phyloP scores from a whole-genome alignment of 2,113 vertebrate species.

The Vulpes vulpes region DNA sequence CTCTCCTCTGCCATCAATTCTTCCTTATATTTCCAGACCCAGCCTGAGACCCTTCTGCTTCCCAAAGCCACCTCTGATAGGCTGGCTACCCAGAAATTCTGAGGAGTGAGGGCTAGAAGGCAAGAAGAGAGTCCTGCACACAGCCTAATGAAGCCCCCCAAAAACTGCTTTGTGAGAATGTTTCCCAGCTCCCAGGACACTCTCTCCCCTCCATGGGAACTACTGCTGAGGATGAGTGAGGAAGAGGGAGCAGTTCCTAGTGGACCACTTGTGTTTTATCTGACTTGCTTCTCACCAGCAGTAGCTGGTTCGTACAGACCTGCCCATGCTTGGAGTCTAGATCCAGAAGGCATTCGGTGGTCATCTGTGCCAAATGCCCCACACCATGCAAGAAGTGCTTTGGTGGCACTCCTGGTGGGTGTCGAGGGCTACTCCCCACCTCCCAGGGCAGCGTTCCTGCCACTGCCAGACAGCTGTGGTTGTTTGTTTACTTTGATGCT shows the following conservation, averaged over 20 bases:
- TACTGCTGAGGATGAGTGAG: not conserved
- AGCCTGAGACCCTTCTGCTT: not conserved
- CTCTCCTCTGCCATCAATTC: not conserved
- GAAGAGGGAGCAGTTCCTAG: not conserved
- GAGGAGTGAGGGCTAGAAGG: not conserved
- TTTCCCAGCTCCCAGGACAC: not conserved
- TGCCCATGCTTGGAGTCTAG: accelerated
- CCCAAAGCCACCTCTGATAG: not conserved
- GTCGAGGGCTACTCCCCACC: not conserved
- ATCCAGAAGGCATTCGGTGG: not conserved
- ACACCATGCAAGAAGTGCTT: not conserved
- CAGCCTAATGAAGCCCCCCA: not conserved
- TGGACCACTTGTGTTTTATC: not conserved
- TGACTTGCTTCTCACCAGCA: not conserved
- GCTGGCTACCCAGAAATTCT: not conserved
- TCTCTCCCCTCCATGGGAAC: not conserved
- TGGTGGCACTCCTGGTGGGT: not conserved
- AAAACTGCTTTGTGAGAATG: no score
- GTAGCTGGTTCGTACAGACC: not conserved
- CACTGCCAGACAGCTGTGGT: not conserved
- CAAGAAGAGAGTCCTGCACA: accelerated
- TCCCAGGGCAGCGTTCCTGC: not conserved
- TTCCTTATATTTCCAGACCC: not conserved
- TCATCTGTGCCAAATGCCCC: not conserved
- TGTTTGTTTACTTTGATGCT: not conserved